Evolutionary conservation across 2,797 vertebrate species (phyloP).

Genomic region (Kryptolebias ocellatus): DNA sequence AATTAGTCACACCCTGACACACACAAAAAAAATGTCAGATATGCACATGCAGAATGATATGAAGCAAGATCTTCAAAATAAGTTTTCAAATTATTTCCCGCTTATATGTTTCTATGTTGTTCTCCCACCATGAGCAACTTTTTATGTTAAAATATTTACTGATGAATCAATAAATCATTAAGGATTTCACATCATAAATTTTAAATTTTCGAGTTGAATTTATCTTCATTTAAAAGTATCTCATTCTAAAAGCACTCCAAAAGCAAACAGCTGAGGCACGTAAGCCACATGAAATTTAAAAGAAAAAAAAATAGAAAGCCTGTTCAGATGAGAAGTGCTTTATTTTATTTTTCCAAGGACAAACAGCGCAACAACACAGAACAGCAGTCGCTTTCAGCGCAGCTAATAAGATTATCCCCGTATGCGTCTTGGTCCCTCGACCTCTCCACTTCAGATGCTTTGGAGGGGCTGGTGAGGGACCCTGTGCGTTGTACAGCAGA

Average conservation of each 20-base stretch:
- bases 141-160: background rate
- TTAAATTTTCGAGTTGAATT: background rate
- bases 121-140: background rate
- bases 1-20: slow-evolving; percentile 76
- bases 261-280: background rate
- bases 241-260: background rate
- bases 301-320: slow-evolving; percentile 17
- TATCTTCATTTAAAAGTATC: background rate
- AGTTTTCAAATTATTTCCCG: slow-evolving; percentile 23
- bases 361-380: slow-evolving; percentile 61
- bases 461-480: slow-evolving; percentile 72
- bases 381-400: slow-evolving; percentile 67
- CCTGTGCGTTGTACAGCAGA: slow-evolving; percentile 57
- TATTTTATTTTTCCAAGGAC: slow-evolving; percentile 74
- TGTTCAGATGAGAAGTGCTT: slow-evolving; percentile 42
- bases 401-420: slow-evolving; percentile 83
- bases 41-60: slow-evolving; percentile 59
- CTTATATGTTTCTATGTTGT: slow-evolving; percentile 30
- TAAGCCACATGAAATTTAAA: background rate
- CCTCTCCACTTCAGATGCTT: slow-evolving; percentile 80
- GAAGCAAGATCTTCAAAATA: slow-evolving; percentile 26
- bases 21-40: slow-evolving; percentile 53
- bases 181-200: no score
- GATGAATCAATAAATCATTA: background rate
- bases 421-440: slow-evolving; percentile 70